Evolutionary conservation across 2,888 invertebrate genomes (phyloP).

Genomic region (Troilus luridus): DNA sequence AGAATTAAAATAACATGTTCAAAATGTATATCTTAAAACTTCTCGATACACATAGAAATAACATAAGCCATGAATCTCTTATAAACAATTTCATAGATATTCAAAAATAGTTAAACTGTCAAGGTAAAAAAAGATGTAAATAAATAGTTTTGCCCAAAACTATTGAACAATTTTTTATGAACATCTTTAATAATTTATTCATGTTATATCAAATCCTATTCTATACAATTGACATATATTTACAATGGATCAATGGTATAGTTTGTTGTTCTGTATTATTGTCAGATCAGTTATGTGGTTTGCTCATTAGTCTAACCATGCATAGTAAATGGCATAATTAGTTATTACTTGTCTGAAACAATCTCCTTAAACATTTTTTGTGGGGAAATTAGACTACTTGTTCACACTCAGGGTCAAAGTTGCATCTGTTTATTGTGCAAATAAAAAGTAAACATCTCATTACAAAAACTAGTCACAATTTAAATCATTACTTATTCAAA

Average conservation of each 20-base stretch:
- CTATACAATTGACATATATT: too few species aligned
- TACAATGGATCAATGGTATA: not conserved
- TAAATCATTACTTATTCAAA: not conserved
- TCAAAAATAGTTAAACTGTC: too few species aligned
- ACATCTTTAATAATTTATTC: too few species aligned
- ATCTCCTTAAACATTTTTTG: not conserved
- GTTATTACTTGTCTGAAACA: not conserved
- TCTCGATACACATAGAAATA: too few species aligned
- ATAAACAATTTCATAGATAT: too few species aligned
- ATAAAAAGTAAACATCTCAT: not conserved
- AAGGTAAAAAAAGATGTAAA: too few species aligned
- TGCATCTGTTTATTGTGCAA: not conserved
- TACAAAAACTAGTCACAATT: not conserved
- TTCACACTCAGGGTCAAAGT: not conserved
- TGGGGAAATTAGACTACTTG: not conserved
- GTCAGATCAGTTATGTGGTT: not conserved
- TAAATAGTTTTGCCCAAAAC: too few species aligned
- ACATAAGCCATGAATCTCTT: too few species aligned
- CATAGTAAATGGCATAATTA: not conserved
- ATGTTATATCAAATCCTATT: too few species aligned
- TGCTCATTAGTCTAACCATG: not conserved
- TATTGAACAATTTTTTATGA: too few species aligned
- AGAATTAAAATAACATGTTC: too few species aligned
- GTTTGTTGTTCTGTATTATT: not conserved
- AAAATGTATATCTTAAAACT: too few species aligned